Conservation (phyloP, 2,888 invertebrate genomes). For the Willowsia nigromaculata region DNA sequence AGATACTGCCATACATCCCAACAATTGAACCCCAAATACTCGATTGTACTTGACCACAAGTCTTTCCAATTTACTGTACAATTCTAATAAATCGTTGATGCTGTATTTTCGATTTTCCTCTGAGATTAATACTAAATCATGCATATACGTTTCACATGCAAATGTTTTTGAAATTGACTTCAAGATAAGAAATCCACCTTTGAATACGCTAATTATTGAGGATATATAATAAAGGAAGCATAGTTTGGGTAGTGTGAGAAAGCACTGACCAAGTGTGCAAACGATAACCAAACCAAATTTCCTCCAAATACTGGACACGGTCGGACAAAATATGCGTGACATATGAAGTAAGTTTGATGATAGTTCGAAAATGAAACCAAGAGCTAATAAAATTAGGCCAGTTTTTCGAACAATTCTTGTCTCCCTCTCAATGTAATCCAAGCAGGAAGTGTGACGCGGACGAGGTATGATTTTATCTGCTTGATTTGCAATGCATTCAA, state of each 20-base stretch:
- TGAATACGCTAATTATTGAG: slow-evolving; percentile 41
- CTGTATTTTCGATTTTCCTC: too few relatives aligned
- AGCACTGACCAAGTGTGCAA: slow-evolving; percentile 50
- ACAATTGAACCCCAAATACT: slow-evolving; percentile 43
- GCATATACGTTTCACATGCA: background rate
- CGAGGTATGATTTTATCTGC: background rate
- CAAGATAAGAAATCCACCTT: slow-evolving; percentile 38
- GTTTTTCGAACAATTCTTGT: background rate
- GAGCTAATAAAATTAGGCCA: background rate
- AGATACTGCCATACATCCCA: slow-evolving; percentile 40
- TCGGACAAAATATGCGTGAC: background rate
- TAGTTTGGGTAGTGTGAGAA: slow-evolving; percentile 42
- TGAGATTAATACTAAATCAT: too few relatives aligned
- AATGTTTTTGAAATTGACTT: background rate
- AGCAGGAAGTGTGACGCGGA: too few relatives aligned
- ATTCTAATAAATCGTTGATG: slow-evolving; percentile 30
- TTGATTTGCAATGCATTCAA: background rate
- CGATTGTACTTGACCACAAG: slow-evolving; percentile 40
- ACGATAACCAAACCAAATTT: slow-evolving; percentile 1
- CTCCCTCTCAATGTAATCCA: background rate
- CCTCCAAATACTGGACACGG: background rate
- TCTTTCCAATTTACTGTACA: slow-evolving; percentile 52
- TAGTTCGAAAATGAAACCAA: background rate
- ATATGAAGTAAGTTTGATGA: background rate
- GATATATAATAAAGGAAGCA: slow-evolving; percentile 50